These are phyloP conservation scores for Drosophila ironensis DNA, from an alignment of 1,140 invertebrate species.

Conservation along the genomic window DNA sequence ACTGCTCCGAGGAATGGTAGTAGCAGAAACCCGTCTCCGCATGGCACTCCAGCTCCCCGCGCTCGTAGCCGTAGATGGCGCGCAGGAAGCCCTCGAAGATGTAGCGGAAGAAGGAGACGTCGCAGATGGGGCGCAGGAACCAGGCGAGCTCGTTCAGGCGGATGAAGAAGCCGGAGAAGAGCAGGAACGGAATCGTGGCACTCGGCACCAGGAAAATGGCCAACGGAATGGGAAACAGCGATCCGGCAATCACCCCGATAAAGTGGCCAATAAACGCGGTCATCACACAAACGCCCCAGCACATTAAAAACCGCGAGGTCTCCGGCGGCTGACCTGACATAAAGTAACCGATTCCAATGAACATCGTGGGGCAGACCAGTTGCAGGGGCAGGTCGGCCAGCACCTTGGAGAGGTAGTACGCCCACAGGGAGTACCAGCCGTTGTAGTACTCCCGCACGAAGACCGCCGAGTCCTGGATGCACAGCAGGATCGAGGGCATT, in stretches of 20 bases:
- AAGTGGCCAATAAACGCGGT: conserved; percentile 90
- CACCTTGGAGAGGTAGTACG: conserved; percentile 93
- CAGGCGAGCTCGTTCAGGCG: conserved; percentile 88
- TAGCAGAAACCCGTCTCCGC: conserved; percentile 77
- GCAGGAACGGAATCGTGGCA: conserved; percentile 90
- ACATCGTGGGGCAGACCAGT: conserved; percentile 87
- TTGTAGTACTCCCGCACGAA: conserved; percentile 94
- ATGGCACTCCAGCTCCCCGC: conserved; percentile 84
- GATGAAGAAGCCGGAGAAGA: conserved; percentile 93
- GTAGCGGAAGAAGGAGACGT: conserved; percentile 91
- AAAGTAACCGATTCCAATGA: conserved; percentile 89
- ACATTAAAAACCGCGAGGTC: conserved; percentile 85
- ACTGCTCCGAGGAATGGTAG: conserved; percentile 82
- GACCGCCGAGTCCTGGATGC: conserved; percentile 92
- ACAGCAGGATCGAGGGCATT: conserved; percentile 94
- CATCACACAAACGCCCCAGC: conserved; percentile 87
- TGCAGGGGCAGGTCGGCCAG: conserved; percentile 93
- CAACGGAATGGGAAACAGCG: conserved; percentile 87
- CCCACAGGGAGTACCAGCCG: conserved; percentile 92
- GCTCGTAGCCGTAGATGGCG: conserved; percentile 88
- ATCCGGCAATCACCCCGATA: conserved; percentile 89
- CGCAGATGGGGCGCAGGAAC: conserved; percentile 88
- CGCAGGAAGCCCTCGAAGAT: conserved; percentile 90
- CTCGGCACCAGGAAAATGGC: conserved; percentile 92
- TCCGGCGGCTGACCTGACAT: conserved; percentile 92